Base-by-base conservation (phyloP, 2,797 vertebrate species). In the Botia almorhae region DNA sequence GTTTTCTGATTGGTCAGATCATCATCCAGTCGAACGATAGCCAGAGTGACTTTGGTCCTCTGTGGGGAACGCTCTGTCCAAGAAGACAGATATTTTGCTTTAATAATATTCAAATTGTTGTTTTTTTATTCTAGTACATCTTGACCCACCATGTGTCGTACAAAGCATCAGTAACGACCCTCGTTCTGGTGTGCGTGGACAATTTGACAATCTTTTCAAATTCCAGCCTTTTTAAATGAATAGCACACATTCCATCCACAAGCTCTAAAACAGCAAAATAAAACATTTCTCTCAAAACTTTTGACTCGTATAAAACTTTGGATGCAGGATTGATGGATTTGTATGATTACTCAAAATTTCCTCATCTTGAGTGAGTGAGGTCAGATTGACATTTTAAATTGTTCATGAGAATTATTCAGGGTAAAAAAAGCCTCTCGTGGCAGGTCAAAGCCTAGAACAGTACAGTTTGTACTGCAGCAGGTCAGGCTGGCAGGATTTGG, bases 301-400 rank as follows among this genome's bases (percentile, higher is more conserved):
- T 68, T 21, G n/a, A 46, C 21, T 51, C 12, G n/a, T 64, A 36
- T 51, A 29, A 23, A 10, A 29, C 17, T 14, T n/a, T 67, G 64
- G n/a, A 3, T 7, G 8, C 19, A 61, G 58, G 23, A 61, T 61
- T 23, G n/a, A 61, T 60, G n/a, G 53, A 12, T 60, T 33, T 19
- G 7, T 50, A 21, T 53, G 14, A 10, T 72, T 33, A 6, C 23
- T 39, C 36, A 39, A 39, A 26, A 2, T 17, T 19, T 21, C 11
- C 33, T 60, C 29, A 58, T n/a, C 58, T 61, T 61, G 19, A 69
- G 19, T 46, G 16, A 36, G 16, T 11, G 19, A 11, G 51, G 21
- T 67, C 71, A 50, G 53, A 26, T 8, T 7, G 50, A 64, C 73
- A 26, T n/a, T 48, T 65, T 23, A 46, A 75, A 56, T 63, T 21